Evolutionary conservation across 2,797 vertebrate species (phyloP).

Genomic region (Corythornis leucogaster): DNA sequence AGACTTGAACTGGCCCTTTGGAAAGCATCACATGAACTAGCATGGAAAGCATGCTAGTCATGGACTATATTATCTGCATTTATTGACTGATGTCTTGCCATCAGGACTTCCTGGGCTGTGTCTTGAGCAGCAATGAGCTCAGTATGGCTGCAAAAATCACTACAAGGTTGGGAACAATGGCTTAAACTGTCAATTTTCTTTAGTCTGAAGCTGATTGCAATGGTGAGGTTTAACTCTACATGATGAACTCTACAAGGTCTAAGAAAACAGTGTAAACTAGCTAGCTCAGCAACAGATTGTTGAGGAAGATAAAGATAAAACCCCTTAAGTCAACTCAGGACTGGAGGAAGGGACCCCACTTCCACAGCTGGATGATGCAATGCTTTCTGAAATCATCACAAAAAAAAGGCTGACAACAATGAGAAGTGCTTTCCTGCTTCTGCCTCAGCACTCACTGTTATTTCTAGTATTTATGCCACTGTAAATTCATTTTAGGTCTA

Average conservation of each 20-base stretch:
- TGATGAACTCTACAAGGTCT: neutral
- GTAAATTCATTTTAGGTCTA: neutral
- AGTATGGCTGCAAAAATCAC: neutral
- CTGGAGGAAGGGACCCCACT: neutral
- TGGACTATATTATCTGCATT: rapidly evolving
- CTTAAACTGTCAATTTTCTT: neutral
- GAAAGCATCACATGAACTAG: neutral
- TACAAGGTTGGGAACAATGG: neutral
- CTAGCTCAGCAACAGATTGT: neutral
- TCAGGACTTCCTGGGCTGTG: neutral
- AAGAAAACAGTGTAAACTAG: neutral
- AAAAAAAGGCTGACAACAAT: neutral
- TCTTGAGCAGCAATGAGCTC: neutral
- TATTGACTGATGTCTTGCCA: neutral
- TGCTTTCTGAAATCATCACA: neutral
- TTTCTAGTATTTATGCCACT: neutral
- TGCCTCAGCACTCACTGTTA: neutral
- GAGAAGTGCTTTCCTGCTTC: neutral
- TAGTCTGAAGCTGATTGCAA: neutral
- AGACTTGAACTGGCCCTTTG: neutral
- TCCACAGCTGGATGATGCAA: neutral
- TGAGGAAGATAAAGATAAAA: neutral
- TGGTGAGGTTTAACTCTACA: neutral
- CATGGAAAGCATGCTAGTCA: too few relatives aligned
- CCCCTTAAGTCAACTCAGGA: neutral